Conservation (phyloP, 2,113 vertebrate genomes). For the Aegithalos caudatus region DNA sequence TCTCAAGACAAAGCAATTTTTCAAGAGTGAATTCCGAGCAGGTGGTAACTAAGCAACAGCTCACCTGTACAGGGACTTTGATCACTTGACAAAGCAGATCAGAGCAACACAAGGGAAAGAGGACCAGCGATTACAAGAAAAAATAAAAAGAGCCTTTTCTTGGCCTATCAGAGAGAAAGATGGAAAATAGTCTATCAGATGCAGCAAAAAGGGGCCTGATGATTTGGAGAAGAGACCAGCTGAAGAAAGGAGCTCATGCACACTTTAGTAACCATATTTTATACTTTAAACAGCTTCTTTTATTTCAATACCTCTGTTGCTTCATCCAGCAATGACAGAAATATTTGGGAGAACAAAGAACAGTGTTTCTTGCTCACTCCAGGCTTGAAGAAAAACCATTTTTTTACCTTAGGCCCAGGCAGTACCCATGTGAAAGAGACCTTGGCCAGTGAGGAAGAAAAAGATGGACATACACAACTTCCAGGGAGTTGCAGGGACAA, state of each 20-base stretch:
- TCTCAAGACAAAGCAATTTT: conserved; percentile 65
- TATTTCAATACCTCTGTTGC: not conserved
- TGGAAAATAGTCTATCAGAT: not conserved
- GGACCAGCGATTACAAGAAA: not conserved
- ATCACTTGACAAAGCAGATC: conserved; percentile 66
- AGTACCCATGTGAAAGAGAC: not conserved
- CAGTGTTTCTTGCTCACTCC: not conserved
- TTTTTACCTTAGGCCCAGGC: not conserved
- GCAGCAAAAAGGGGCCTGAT: not conserved
- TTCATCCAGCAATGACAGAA: not conserved
- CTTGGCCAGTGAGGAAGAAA: not conserved
- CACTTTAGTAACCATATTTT: not conserved
- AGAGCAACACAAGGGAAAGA: conserved; percentile 34
- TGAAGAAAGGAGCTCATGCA: not conserved
- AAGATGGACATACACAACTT: not conserved
- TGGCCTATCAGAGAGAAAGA: conserved; percentile 10
- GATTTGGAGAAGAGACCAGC: not conserved
- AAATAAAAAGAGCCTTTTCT: conserved; percentile 19
- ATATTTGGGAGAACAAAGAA: not conserved
- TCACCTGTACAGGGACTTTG: conserved; percentile 52
- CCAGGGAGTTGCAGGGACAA: not conserved
- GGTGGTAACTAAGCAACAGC: conserved; percentile 65
- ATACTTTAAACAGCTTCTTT: not conserved
- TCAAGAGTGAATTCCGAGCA: conserved; percentile 59
- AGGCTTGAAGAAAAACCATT: too few species aligned